A percentile compares a stretch with the other conserved stretches of the same genome.
These are phyloP conservation scores for Cetoscarus ocellatus DNA, from an alignment of 2,797 vertebrate genomes.

Conservation along the genomic window DNA sequence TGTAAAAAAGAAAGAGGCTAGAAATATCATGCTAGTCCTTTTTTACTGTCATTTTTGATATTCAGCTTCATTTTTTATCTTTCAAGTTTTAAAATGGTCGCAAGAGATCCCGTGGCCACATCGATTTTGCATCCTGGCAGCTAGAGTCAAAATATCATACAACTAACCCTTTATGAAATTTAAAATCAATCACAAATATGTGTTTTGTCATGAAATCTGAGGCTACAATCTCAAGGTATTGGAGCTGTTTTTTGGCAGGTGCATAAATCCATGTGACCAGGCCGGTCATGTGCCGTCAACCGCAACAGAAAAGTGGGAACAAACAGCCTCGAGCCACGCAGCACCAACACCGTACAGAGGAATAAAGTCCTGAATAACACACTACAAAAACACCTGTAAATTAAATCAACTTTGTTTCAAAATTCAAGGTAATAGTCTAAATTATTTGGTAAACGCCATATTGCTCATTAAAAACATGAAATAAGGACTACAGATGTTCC, in stretches of 20 bases:
- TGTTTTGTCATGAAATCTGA: background rate
- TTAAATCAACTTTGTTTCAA: background rate
- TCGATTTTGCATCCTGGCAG: slow-evolving; percentile 89
- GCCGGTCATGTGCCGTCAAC: slow-evolving; percentile 99
- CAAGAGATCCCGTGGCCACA: slow-evolving; percentile 92
- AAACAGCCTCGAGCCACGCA: slow-evolving; percentile 95
- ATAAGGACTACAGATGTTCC: slow-evolving; percentile 3
- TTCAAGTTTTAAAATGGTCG: slow-evolving; percentile 87
- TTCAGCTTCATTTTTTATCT: slow-evolving; percentile 1
- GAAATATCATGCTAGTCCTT: background rate
- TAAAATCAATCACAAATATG: background rate
- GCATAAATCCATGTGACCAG: slow-evolving; percentile 92
- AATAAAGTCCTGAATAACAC: background rate
- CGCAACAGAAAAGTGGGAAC: slow-evolving; percentile 99
- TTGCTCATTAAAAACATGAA: slow-evolving; percentile 25
- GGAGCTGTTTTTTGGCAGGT: slow-evolving; percentile 45
- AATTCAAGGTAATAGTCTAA: background rate
- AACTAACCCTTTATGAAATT: background rate
- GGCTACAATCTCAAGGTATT: background rate
- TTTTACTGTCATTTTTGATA: background rate
- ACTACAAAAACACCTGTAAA: background rate
- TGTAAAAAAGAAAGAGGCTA: background rate
- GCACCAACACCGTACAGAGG: slow-evolving; percentile 89
- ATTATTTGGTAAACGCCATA: slow-evolving; percentile 15
- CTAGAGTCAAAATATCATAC: slow-evolving; percentile 32